A percentile compares a stretch with the other conserved stretches of the same genome.
Evolutionary conservation across 2,113 vertebrate genomes (phyloP).

Genomic region (Mionectes macconnelli): DNA sequence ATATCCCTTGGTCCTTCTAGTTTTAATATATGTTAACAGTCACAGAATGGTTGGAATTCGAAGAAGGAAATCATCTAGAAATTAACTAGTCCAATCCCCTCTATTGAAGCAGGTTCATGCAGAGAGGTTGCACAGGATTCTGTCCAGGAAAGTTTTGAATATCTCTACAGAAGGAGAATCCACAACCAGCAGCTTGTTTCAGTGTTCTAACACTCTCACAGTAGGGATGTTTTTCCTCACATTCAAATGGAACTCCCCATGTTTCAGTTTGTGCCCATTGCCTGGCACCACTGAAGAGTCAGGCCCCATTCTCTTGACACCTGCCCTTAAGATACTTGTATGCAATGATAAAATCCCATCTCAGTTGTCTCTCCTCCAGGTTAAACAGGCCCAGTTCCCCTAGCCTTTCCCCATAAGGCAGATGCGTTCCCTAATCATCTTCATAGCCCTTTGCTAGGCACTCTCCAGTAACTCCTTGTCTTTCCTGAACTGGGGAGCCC

Average conservation of each 20-base stretch:
- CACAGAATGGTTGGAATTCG: background rate
- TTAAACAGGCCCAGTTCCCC: background rate
- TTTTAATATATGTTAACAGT: background rate
- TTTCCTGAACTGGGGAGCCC: background rate
- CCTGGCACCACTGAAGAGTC: background rate
- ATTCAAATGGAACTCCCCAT: background rate
- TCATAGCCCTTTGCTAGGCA: background rate
- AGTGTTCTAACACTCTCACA: background rate
- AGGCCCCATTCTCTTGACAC: background rate
- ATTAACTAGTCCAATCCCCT: background rate
- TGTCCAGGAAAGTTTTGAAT: background rate
- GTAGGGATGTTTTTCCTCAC: background rate
- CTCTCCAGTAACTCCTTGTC: background rate
- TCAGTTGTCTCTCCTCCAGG: background rate
- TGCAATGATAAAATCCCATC: background rate
- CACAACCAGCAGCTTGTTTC: background rate
- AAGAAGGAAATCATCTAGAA: background rate
- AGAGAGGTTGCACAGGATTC: background rate
- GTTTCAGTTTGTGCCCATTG: background rate
- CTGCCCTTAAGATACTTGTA: background rate
- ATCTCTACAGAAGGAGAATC: background rate
- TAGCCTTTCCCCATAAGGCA: background rate
- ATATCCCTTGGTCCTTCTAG: background rate
- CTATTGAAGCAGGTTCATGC: background rate
- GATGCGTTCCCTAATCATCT: background rate